Conservation (phyloP, 2,797 vertebrate species). For the Picus viridis region DNA sequence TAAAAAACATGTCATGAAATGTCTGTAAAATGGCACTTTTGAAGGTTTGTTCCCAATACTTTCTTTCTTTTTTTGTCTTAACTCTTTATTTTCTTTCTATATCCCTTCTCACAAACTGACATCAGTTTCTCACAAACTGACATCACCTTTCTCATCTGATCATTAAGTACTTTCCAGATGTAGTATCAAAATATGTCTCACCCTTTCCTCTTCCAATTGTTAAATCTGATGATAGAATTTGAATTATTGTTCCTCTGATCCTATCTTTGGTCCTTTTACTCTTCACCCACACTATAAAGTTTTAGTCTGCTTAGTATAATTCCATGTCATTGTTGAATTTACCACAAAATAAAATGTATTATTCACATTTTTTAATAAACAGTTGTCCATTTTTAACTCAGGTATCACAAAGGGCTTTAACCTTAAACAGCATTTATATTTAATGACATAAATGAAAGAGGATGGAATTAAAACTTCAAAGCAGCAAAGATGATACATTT, state of each 20-base stretch:
- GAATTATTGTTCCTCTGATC: not conserved
- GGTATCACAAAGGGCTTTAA: conserved; percentile 34
- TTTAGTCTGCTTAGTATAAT: not conserved
- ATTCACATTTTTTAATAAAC: conserved; percentile 24
- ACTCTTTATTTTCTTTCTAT: not conserved
- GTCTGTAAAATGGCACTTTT: not conserved
- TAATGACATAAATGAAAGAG: conserved; percentile 45
- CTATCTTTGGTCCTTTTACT: not conserved
- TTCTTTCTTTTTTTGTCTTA: not conserved
- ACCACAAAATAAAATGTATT: not conserved
- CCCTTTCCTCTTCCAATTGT: not conserved
- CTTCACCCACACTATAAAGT: not conserved
- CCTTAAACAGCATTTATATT: conserved; percentile 54
- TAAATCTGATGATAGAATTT: not conserved
- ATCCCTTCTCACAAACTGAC: not conserved
- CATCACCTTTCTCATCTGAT: not conserved
- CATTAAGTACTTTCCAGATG: not conserved
- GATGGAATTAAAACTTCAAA: conserved; percentile 66
- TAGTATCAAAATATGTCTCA: not conserved
- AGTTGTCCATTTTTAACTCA: not conserved
- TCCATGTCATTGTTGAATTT: not conserved
- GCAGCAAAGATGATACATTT: conserved; percentile 21
- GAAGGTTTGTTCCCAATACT: not conserved
- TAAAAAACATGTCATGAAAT: not conserved
- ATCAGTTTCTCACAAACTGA: not conserved